Conservation (phyloP, 2,888 invertebrate species). For the Phania funesta region DNA sequence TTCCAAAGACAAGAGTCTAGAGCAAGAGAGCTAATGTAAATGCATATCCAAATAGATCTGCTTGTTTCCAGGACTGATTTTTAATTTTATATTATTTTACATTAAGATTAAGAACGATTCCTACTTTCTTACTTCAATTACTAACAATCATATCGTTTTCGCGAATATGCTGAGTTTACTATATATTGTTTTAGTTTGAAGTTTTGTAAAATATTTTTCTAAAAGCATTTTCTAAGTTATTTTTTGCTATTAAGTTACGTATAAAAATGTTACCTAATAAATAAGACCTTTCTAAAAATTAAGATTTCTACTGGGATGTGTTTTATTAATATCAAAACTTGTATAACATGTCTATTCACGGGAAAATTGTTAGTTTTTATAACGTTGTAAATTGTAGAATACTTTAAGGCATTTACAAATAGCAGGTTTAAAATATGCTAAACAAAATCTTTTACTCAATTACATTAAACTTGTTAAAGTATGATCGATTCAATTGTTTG, state of each 20-base stretch:
- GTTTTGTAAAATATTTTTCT: constrained; percentile 1
- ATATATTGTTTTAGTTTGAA: constrained; percentile 1
- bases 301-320: too few relatives aligned
- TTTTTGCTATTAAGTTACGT: too few relatives aligned
- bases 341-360: too few relatives aligned
- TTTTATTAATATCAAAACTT: constrained; percentile 15
- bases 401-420: constrained; percentile 16
- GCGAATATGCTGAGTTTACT: constrained; percentile 27
- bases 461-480: neutral
- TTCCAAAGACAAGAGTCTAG: too few relatives aligned
- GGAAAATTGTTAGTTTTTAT: neutral
- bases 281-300: too few relatives aligned
- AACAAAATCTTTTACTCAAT: neutral
- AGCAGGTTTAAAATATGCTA: neutral
- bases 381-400: neutral
- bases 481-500: neutral
- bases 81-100: neutral
- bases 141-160: constrained; percentile 33
- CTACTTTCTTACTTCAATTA: neutral
- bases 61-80: neutral
- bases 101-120: neutral
- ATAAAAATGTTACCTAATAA: too few relatives aligned
- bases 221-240: neutral
- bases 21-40: constrained; percentile 19
- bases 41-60: neutral